phyloP scores from a whole-genome alignment of 1,140 invertebrate genomes.

The Cyclina sinensis region DNA sequence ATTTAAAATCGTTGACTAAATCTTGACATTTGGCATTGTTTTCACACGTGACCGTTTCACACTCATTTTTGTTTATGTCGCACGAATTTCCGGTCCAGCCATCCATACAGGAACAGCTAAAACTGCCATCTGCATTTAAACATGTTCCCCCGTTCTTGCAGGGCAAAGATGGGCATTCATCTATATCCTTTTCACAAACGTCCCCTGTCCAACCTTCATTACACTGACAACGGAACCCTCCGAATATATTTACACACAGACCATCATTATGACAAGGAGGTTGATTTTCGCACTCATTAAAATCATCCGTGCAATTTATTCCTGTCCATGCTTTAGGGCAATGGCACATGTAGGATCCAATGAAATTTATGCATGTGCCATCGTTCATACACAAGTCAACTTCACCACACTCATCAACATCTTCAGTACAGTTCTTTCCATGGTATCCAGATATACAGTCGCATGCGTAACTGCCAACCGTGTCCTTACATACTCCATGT shows the following conservation, averaged over 20 bases:
- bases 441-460: neutral
- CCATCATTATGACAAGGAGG: neutral
- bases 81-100: slow-evolving; percentile 68
- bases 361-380: slow-evolving; percentile 55
- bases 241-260: slow-evolving; percentile 24
- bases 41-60: slow-evolving; percentile 63
- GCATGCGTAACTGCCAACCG: neutral
- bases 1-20: slow-evolving; percentile 6
- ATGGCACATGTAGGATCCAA: slow-evolving; percentile 55
- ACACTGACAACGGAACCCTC: slow-evolving; percentile 55
- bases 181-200: slow-evolving; percentile 35
- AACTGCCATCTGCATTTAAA: slow-evolving; percentile 52
- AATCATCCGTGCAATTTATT: slow-evolving; percentile 41
- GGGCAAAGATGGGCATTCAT: slow-evolving; percentile 51
- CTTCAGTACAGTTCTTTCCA: neutral
- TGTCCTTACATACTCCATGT: slow-evolving; percentile 33
- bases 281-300: slow-evolving; percentile 54
- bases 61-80: slow-evolving; percentile 73
- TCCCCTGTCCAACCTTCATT: slow-evolving; percentile 23
- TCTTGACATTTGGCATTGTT: slow-evolving; percentile 43
- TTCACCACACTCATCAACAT: slow-evolving; percentile 23
- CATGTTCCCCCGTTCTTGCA: slow-evolving; percentile 52
- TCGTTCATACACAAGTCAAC: neutral
- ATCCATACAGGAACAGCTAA: slow-evolving; percentile 49
- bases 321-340: slow-evolving; percentile 56